A percentile compares a stretch with the other conserved stretches of the same genome.
Evolutionary conservation across 2,113 vertebrate species (phyloP).

Genomic region (Echinops telfairi): DNA sequence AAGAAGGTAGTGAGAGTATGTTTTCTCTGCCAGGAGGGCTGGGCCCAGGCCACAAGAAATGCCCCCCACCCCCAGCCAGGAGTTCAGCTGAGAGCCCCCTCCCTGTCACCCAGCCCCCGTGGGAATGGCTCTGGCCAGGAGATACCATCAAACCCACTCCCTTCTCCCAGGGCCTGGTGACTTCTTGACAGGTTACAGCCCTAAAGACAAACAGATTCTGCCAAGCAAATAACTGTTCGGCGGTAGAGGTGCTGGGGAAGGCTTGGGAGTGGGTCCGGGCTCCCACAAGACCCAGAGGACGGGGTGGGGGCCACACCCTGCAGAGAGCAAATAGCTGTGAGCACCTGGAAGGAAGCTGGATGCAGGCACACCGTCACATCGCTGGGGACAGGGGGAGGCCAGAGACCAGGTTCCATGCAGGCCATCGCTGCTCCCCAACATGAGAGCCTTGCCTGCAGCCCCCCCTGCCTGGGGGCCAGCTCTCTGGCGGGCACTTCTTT

Average conservation of each 20-base stretch:
- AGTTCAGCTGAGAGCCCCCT: slow-evolving; percentile 47
- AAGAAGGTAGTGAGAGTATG: slow-evolving; percentile 37
- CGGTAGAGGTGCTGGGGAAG: slow-evolving; percentile 49
- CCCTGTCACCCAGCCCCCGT: slow-evolving; percentile 78
- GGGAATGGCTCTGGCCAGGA: slow-evolving; percentile 73
- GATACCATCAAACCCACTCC: slow-evolving; percentile 60
- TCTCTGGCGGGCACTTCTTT: not conserved
- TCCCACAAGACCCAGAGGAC: slow-evolving; percentile 36
- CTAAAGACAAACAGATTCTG: slow-evolving; percentile 88
- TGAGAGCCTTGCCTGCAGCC: not conserved
- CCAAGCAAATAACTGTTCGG: slow-evolving; percentile 84
- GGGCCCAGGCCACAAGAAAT: slow-evolving; percentile 10
- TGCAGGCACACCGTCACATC: slow-evolving; percentile 60
- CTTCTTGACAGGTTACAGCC: slow-evolving; percentile 87
- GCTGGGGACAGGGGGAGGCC: not conserved
- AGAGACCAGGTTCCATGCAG: not conserved
- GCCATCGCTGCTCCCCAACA: not conserved
- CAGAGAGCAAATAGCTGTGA: slow-evolving; percentile 80
- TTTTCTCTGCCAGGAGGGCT: slow-evolving; percentile 72
- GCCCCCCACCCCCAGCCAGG: not conserved
- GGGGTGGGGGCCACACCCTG: slow-evolving; percentile 62
- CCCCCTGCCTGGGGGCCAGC: not conserved
- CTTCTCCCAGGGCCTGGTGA: slow-evolving; percentile 71
- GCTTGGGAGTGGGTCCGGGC: slow-evolving; percentile 54
- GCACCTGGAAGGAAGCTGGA: slow-evolving; percentile 79